Base-by-base conservation (phyloP, 2,797 vertebrate genomes). In the Aythya fuligula region DNA sequence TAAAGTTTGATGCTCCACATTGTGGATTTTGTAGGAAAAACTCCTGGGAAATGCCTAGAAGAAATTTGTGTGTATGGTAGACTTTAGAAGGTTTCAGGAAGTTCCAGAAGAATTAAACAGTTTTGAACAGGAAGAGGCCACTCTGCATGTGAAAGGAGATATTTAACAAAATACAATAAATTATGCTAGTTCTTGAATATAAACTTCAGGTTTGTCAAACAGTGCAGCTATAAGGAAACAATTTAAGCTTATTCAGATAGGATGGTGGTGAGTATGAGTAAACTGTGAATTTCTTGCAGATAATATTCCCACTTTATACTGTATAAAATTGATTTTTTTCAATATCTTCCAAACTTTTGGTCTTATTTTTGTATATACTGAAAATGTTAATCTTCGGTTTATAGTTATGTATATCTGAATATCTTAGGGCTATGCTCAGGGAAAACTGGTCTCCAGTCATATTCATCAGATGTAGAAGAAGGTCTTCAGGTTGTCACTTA, bases 281-380 rank as follows among this genome's bases (percentile, higher is more conserved):
- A 77, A 32, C n/a, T 49, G 21, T 32, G 7, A 89, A 47, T 17
- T 32, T 36, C 39, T 56, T 54, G 13, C 39, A 82, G 22, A 32
- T 6, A 43, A 18, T 85, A 60, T 57, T 89, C 21, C 11, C 13
- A n/a, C 30, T 79, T 80, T 60, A 16, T 66, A 45, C 17, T 47
- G 3, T 85, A 14, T 85, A 38, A 10, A 3, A 36, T 11, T 61
- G 16, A 20, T 38, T 90, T 87, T 76, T 17, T 66, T 92, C 24
- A 45, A 3, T 65, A 32, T 43, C 38, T 85, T 87, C 17, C 41
- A 64, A 77, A 76, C 51, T 80, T 81, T 56, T 70, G 6, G 28
- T 11, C 43, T 90, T 94, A 41, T 70, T 91, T 89, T 94, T 94
- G 90, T 56, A 79, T 82, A 41, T 15, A 74, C 2, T 21, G 36